Percentiles rank a stretch among this genome's conserved stretches.
These are phyloP conservation scores for Papilio aristodemus DNA, from an alignment of 1,140 invertebrate species.

Conservation along the genomic window DNA sequence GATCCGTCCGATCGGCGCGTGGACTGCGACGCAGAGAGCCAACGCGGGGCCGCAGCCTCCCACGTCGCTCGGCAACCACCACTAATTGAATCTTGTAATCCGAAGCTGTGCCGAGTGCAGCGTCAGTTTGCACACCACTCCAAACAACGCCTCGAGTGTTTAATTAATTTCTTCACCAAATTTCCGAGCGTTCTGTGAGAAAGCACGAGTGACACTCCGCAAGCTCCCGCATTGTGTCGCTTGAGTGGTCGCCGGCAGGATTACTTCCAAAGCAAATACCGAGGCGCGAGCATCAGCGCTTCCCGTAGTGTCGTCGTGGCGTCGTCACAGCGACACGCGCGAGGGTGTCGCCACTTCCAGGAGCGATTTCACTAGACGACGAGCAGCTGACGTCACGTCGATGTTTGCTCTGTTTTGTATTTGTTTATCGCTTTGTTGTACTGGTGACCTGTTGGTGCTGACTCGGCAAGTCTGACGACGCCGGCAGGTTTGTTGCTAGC, in stretches of 20 bases:
- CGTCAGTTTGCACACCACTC: slow-evolving; percentile 41
- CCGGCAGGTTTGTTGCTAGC: neutral
- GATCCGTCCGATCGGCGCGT: neutral
- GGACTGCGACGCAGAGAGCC: neutral
- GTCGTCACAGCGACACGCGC: neutral
- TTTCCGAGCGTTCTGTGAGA: slow-evolving; percentile 25
- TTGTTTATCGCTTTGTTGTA: slow-evolving; percentile 13
- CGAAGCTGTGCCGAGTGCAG: slow-evolving; percentile 35
- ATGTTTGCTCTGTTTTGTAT: slow-evolving; percentile 4
- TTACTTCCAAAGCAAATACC: slow-evolving; percentile 20
- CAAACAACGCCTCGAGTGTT: slow-evolving; percentile 29
- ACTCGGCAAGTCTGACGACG: neutral
- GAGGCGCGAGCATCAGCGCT: slow-evolving; percentile 23
- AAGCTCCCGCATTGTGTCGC: slow-evolving; percentile 8
- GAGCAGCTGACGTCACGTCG: neutral
- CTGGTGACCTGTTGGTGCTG: neutral
- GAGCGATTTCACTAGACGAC: neutral
- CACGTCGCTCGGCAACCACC: slow-evolving; percentile 10
- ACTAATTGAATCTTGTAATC: slow-evolving; percentile 44
- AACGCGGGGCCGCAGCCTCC: slow-evolving; percentile 7
- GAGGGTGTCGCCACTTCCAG: neutral
- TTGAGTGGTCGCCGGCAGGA: slow-evolving; percentile 15
- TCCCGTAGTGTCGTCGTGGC: neutral
- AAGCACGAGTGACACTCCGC: neutral
- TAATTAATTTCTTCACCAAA: slow-evolving; percentile 33